These are phyloP conservation scores for Phenganax subtilis DNA, from an alignment of 92 coral and sea anemone genomes.

Conservation along the genomic window DNA sequence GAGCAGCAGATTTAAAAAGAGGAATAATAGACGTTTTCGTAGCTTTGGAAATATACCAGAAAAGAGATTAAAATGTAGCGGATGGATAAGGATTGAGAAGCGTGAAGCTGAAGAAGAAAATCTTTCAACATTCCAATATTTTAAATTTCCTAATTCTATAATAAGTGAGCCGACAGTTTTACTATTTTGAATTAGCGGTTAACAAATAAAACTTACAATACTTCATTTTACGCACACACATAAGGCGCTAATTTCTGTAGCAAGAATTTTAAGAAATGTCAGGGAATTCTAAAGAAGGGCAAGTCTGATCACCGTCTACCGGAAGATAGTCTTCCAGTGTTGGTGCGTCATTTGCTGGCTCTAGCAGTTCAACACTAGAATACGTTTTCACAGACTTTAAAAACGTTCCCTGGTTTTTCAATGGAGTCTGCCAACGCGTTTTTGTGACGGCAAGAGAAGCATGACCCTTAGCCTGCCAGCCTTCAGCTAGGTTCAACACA, in stretches of 20 bases:
- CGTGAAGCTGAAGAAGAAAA: neutral
- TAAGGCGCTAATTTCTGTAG: too few species aligned
- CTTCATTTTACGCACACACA: neutral
- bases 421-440: neutral
- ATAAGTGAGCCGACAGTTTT: conserved; percentile 10
- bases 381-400: conserved; percentile 14
- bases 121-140: neutral
- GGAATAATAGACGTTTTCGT: neutral
- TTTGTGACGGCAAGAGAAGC: neutral
- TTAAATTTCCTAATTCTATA: neutral
- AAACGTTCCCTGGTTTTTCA: neutral
- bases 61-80: neutral
- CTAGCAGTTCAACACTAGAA: conserved; percentile 1
- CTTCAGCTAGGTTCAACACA: conserved; percentile 16
- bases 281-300: conserved; percentile 94
- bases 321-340: conserved; percentile 91
- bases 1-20: neutral
- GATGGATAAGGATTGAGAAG: conserved; percentile 24
- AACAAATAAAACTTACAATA: too few species aligned
- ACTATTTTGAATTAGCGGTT: conserved; percentile 3
- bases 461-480: conserved; percentile 19
- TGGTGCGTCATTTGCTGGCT: conserved; percentile 42
- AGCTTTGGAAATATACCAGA: neutral
- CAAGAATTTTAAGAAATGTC: conserved; percentile 51
- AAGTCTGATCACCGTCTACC: conserved; percentile 93